Evolutionary conservation across 1,140 invertebrate species (phyloP).

Genomic region (Polypedilum pembai): DNA sequence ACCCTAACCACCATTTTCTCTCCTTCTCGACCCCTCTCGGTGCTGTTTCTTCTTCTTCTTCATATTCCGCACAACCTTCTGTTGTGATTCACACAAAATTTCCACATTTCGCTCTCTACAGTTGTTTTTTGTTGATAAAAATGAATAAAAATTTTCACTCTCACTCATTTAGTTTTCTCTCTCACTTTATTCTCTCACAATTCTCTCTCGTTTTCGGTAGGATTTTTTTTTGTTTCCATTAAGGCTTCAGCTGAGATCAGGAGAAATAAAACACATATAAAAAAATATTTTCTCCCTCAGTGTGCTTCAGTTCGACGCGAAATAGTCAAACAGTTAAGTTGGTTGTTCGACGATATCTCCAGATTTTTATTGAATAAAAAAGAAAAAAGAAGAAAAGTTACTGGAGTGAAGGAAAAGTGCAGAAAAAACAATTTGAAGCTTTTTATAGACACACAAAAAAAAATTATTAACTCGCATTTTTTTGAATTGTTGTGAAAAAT

Average conservation of each 20-base stretch:
- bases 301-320: constrained; percentile 14
- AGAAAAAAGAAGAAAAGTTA: constrained; percentile 1
- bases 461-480: background rate
- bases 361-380: background rate
- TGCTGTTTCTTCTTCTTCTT: background rate
- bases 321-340: constrained; percentile 19
- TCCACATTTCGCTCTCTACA: background rate
- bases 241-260: constrained; percentile 2
- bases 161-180: background rate
- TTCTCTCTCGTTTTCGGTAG: background rate
- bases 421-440: background rate
- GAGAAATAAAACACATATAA: background rate
- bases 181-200: background rate
- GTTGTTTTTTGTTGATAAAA: background rate
- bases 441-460: background rate
- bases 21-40: background rate
- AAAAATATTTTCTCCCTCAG: background rate
- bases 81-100: constrained; percentile 15
- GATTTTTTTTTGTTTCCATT: constrained; percentile 9
- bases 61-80: constrained; percentile 4
- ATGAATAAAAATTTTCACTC: background rate
- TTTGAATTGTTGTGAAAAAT: constrained; percentile 1
- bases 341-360: constrained; percentile 16
- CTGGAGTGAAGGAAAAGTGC: background rate
- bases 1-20: background rate